A percentile compares a stretch with the other conserved stretches of the same genome.
Conservation (phyloP, 2,888 invertebrate species). For the Saturnia japonica region DNA sequence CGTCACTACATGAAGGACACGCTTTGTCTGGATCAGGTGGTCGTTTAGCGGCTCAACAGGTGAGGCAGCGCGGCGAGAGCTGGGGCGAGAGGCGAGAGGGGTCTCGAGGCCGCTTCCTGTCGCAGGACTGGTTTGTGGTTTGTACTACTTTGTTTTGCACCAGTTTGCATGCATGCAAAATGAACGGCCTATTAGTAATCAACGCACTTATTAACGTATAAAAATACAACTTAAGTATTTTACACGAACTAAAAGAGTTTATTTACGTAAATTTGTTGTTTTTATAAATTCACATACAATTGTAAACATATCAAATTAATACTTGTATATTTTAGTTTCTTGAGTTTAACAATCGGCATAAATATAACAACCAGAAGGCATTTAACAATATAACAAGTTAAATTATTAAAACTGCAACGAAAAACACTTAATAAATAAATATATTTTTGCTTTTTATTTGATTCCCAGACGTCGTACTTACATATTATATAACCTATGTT, state of each 20-base stretch:
- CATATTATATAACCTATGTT: no score
- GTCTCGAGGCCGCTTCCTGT: constrained; percentile 77
- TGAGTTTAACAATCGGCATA: background rate
- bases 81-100: constrained; percentile 35
- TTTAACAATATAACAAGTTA: no score
- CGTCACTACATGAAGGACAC: constrained; percentile 76
- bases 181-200: constrained; percentile 65
- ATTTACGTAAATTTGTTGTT: background rate
- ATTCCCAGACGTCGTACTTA: no score
- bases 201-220: constrained; percentile 36
- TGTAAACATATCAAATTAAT: background rate
- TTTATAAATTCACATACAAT: background rate
- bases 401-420: no score
- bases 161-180: constrained; percentile 68
- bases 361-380: no score
- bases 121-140: constrained; percentile 75
- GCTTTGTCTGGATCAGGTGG: constrained; percentile 79
- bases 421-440: no score
- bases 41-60: constrained; percentile 48
- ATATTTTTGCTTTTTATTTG: no score
- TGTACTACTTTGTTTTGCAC: constrained; percentile 77
- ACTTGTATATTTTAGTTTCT: background rate
- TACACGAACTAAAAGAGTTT: constrained; percentile 1
- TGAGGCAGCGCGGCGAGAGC: constrained; percentile 36
- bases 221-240: constrained; percentile 28